These are phyloP conservation scores for Vidua macroura DNA, from an alignment of 2,113 vertebrate genomes.

Conservation along the genomic window DNA sequence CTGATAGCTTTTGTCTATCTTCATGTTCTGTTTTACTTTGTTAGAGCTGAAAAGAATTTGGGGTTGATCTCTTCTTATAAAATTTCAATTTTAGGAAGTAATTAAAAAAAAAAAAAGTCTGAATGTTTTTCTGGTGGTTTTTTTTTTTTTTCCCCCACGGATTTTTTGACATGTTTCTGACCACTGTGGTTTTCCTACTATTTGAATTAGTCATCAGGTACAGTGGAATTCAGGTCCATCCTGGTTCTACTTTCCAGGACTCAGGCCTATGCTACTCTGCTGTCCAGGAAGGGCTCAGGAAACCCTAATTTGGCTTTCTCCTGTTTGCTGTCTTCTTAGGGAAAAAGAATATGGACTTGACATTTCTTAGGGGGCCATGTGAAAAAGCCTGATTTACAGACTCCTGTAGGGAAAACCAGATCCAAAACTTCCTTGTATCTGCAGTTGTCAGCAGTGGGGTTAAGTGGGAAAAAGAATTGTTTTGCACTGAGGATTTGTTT, in stretches of 20 bases:
- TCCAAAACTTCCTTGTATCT: background rate
- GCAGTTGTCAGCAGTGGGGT: background rate
- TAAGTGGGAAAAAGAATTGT: background rate
- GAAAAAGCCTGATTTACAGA: background rate
- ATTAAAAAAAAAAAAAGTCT: background rate
- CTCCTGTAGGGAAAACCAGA: background rate
- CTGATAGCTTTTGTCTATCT: background rate
- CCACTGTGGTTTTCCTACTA: background rate
- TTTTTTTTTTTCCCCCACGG: background rate
- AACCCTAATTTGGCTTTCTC: background rate
- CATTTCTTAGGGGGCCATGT: background rate
- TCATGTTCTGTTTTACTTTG: background rate
- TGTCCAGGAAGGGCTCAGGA: constrained; percentile 8
- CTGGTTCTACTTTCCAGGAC: background rate
- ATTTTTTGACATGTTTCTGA: background rate
- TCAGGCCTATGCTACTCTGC: background rate
- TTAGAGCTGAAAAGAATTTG: background rate
- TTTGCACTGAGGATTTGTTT: background rate
- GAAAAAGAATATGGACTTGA: background rate
- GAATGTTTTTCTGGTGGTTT: background rate
- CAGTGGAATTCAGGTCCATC: background rate
- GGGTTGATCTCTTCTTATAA: background rate
- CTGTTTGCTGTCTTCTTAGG: background rate
- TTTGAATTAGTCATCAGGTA: constrained; percentile 45
- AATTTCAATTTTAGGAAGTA: background rate